A percentile compares a stretch with the other conserved stretches of the same genome.
These are phyloP conservation scores for Laticauda colubrina DNA, from an alignment of 2,113 vertebrate species.

Conservation along the genomic window DNA sequence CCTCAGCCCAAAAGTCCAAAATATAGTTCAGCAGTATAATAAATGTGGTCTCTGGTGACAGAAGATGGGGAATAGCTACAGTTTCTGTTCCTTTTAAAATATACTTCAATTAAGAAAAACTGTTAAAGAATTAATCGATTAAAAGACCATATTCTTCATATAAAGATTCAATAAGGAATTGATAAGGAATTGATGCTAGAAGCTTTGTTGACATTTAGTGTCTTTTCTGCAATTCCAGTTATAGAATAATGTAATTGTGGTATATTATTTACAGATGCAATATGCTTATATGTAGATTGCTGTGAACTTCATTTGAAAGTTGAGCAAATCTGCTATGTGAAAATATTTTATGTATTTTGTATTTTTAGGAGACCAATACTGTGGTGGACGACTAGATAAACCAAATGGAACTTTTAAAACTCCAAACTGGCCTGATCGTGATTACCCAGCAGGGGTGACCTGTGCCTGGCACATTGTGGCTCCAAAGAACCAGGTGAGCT, in stretches of 20 bases:
- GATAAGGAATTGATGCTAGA: background rate
- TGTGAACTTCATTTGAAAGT: background rate
- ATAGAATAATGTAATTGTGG: background rate
- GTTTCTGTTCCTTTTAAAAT: background rate
- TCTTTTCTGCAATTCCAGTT: background rate
- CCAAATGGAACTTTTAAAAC: slow-evolving; percentile 89
- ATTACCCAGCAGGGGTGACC: slow-evolving; percentile 93
- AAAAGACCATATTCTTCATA: background rate
- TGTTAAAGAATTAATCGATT: background rate
- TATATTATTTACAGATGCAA: background rate
- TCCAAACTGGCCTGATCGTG: slow-evolving; percentile 95
- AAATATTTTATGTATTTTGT: slow-evolving; percentile 17
- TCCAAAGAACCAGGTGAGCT: slow-evolving; percentile 88
- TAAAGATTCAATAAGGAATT: background rate
- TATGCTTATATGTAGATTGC: background rate
- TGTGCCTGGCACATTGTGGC: slow-evolving; percentile 96
- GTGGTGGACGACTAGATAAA: slow-evolving; percentile 88
- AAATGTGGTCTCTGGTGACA: background rate
- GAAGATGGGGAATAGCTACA: background rate
- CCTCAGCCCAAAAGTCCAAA: background rate
- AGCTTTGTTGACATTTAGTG: background rate
- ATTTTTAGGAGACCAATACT: slow-evolving; percentile 92
- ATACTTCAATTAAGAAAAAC: background rate
- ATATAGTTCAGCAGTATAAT: background rate
- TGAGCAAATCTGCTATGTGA: background rate